Percentiles rank a stretch among this genome's conserved stretches.
phyloP scores from a whole-genome alignment of 2,797 vertebrate genomes.

The Brachyalestes nurse region DNA sequence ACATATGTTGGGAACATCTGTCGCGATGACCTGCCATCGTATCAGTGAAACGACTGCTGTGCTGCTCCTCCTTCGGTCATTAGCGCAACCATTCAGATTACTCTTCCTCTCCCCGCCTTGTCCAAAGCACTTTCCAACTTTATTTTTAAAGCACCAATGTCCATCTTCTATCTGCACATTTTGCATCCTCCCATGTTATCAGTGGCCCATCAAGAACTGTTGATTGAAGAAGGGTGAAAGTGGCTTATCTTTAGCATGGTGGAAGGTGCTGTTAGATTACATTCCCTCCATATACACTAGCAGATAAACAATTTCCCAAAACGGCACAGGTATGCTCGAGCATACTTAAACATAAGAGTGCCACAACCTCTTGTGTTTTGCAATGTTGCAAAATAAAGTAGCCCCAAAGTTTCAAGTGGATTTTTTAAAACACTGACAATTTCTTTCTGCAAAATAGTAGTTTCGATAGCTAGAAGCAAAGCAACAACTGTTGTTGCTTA shows the following conservation, averaged over 20 bases:
- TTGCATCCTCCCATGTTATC: neutral
- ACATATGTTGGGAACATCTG: slow-evolving; percentile 99
- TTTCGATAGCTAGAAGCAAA: no score
- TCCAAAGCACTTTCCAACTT: slow-evolving; percentile 59
- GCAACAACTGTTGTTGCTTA: no score
- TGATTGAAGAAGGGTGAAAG: neutral
- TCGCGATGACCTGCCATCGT: slow-evolving; percentile 95
- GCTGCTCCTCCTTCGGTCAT: slow-evolving; percentile 87
- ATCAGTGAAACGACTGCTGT: slow-evolving; percentile 94
- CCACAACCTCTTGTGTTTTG: no score
- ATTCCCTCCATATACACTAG: no score
- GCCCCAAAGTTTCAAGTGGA: no score
- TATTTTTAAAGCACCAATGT: slow-evolving; percentile 57
- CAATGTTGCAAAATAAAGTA: no score
- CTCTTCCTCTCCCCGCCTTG: slow-evolving; percentile 69
- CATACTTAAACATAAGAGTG: no score
- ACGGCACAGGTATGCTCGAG: no score
- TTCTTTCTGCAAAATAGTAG: no score
- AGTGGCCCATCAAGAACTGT: neutral
- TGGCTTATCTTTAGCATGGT: neutral
- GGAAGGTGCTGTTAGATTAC: no score
- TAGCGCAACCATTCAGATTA: slow-evolving; percentile 80
- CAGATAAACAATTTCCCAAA: no score
- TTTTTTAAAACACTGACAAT: no score
- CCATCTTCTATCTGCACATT: slow-evolving; percentile 7